Base-by-base conservation (phyloP, 92 coral and sea anemone genomes). In the Desmophyllum pertusum region DNA sequence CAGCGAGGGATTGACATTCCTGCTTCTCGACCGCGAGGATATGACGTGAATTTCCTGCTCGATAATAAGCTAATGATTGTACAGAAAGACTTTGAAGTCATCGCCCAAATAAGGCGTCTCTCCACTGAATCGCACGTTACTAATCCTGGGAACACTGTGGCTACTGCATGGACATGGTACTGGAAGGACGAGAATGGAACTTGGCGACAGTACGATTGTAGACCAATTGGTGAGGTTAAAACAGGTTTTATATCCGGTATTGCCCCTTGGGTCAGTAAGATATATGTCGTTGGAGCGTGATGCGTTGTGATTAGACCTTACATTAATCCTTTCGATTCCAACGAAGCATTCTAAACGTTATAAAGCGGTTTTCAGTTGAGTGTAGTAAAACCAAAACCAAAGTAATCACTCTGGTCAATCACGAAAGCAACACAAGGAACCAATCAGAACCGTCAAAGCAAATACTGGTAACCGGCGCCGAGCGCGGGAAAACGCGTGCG, bases 111-210 rank as follows among this genome's bases (percentile, higher is more conserved):
- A 13, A 63, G 82, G 35, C 81, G 87, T 19, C 78, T 84, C 21
- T 84, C 82, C 65, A 45, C 87, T 23, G 75, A 61, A 14, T 76
- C 87, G 29, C 30, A 46, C 62, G 63, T 72, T 41, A 55, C 17
- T 39, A 66, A 63, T 46, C 81, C 75, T 18, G 52, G 37, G 17
- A 64, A 64, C 57, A 19, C 76, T 43, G 5, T 74, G 65, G 87
- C 87, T 4, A 64, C 83, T 13, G 23, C 8, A 43, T 84, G 87
- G 87, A 76, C 70, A 13, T 84, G 87, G 87, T 76, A 84, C 75
- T 84, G 87, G 87, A 25, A 75, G 36, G 65, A 76, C 46, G 75
- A 75, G 35, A n/a, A 46, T 57, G 76, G 25, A 23, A 38, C 38
- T 14, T 84, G 87, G 87, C 48, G 37, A 10, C n/a, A 45, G 76